Evolutionary conservation across 2,888 invertebrate genomes (phyloP).

Genomic region (Spisula subtruncata): DNA sequence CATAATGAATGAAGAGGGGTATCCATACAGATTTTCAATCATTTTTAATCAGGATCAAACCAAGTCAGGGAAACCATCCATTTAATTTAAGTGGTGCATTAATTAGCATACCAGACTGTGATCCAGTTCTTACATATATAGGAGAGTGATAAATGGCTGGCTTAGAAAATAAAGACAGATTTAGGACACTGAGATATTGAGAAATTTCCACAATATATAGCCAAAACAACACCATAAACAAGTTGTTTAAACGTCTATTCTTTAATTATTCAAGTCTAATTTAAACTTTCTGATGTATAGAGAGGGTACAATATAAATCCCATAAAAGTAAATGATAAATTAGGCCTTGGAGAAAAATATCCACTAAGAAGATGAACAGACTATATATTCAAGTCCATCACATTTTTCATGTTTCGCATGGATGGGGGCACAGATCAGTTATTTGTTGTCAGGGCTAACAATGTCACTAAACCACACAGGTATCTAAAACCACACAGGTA

Average conservation of each 20-base stretch:
- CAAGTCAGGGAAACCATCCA: background rate
- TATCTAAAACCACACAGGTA: background rate
- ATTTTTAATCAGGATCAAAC: background rate
- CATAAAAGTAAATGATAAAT: constrained; percentile 17
- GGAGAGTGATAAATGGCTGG: background rate
- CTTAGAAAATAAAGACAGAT: background rate
- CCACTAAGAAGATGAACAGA: background rate
- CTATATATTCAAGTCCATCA: constrained; percentile 3
- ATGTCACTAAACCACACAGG: background rate
- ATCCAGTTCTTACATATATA: background rate
- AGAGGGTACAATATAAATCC: background rate
- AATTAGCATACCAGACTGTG: background rate
- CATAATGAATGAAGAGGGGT: background rate
- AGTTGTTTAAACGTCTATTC: background rate
- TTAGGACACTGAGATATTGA: background rate
- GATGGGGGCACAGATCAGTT: background rate
- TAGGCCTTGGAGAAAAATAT: background rate
- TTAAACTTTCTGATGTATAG: background rate
- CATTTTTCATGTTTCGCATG: background rate
- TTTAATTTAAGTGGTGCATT: background rate
- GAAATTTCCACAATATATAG: background rate
- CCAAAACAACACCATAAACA: constrained; percentile 14
- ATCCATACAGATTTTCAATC: background rate
- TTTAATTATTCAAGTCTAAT: constrained; percentile 21
- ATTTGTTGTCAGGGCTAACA: constrained; percentile 5